A percentile compares a stretch with the other conserved stretches of the same genome.
Evolutionary conservation across 2,797 vertebrate genomes (phyloP).

Genomic region (Remorina albescens): DNA sequence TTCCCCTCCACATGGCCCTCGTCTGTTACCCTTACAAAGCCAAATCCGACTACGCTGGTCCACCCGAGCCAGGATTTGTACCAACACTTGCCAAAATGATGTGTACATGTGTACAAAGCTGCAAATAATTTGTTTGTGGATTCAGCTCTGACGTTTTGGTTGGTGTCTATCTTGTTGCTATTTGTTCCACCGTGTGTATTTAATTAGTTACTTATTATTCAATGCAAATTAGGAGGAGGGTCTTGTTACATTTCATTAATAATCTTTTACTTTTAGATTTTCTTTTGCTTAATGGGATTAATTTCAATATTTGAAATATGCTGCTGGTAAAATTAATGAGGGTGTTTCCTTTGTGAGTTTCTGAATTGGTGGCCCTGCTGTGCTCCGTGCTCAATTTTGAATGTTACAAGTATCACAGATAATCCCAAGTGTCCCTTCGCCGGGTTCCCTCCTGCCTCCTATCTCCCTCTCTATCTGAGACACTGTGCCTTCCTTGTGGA

Average conservation of each 20-base stretch:
- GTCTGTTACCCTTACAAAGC: constrained; percentile 55
- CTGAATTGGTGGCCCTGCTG: constrained; percentile 53
- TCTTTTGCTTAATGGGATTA: constrained; percentile 1
- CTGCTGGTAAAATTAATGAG: constrained; percentile 39
- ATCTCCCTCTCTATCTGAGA: constrained; percentile 50
- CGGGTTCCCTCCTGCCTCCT: constrained; percentile 39
- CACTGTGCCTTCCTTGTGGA: constrained; percentile 30
- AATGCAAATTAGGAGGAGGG: constrained; percentile 4
- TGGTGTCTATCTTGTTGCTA: constrained; percentile 2
- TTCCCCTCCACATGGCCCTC: constrained; percentile 60
- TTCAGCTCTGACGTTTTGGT: constrained; percentile 25
- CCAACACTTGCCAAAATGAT: constrained; percentile 37
- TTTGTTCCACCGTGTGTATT: constrained; percentile 1
- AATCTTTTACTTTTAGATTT: constrained; percentile 18
- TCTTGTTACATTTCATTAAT: constrained; percentile 11
- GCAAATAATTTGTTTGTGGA: constrained; percentile 37
- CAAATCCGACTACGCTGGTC: constrained; percentile 41
- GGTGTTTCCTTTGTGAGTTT: constrained; percentile 47
- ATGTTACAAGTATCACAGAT: constrained; percentile 44
- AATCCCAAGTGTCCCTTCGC: constrained; percentile 46
- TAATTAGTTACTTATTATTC: neutral
- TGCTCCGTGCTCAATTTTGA: constrained; percentile 53
- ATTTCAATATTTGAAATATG: constrained; percentile 32
- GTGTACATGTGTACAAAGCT: constrained; percentile 48
- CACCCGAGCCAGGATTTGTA: constrained; percentile 25